These are phyloP conservation scores for Oncorhynchus kisutch DNA, from an alignment of 2,113 vertebrate species.

Conservation along the genomic window DNA sequence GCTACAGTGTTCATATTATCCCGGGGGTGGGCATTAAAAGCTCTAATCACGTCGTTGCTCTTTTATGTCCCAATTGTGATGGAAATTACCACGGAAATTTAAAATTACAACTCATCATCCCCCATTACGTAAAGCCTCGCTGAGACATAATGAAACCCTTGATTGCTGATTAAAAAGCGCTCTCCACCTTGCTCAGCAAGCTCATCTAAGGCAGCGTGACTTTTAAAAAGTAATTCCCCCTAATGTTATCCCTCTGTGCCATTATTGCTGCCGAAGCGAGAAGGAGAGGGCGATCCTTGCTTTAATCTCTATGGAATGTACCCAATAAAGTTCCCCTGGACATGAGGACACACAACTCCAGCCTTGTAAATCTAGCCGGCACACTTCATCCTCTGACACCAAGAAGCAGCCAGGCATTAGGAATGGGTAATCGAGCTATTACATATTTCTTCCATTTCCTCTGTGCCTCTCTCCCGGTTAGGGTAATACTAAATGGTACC, in stretches of 20 bases:
- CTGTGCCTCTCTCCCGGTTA: not conserved
- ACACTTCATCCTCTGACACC: constrained; percentile 11
- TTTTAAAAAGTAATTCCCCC: constrained; percentile 42
- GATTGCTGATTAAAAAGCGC: constrained; percentile 34
- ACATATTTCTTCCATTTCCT: not conserved
- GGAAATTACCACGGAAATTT: constrained; percentile 8
- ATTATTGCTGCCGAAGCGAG: constrained; percentile 33
- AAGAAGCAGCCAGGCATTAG: constrained; percentile 16
- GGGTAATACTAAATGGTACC: not conserved
- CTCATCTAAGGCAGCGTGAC: constrained; percentile 28
- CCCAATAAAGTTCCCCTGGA: constrained; percentile 39
- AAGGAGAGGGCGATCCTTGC: constrained; percentile 38
- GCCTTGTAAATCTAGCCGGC: constrained; percentile 12
- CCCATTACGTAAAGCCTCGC: not conserved
- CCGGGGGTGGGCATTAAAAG: not conserved
- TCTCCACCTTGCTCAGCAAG: constrained; percentile 28
- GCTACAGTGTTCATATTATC: constrained; percentile 6
- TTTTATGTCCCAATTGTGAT: not conserved
- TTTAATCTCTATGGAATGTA: constrained; percentile 59
- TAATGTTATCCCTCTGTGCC: constrained; percentile 21
- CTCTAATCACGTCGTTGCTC: not conserved
- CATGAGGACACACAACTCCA: constrained; percentile 32
- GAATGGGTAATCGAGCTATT: constrained; percentile 8
- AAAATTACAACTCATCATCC: constrained; percentile 4
- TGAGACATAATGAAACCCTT: constrained; percentile 30